phyloP scores from a whole-genome alignment of 2,888 invertebrate species.

The Lasioglossum lativentre region DNA sequence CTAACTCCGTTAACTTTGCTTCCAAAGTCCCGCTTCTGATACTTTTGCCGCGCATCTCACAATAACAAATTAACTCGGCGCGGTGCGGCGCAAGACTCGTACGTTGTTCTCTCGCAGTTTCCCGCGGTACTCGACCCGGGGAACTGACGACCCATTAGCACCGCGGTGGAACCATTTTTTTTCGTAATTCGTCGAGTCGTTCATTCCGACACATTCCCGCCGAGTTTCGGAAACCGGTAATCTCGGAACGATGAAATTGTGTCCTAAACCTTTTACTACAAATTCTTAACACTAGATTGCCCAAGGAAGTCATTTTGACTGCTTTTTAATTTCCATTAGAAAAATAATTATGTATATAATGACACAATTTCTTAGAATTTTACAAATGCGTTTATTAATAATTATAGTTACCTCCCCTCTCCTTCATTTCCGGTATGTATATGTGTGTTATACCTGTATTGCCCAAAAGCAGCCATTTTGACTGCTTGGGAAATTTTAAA shows the following conservation, averaged over 20 bases:
- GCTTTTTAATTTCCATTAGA: no score
- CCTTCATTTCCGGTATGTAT: no score
- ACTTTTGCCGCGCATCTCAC: slow-evolving; percentile 30
- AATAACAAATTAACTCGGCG: slow-evolving; percentile 47
- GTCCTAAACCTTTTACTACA: no score
- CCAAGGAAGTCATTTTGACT: no score
- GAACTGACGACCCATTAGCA: background rate
- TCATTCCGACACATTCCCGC: background rate
- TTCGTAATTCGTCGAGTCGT: background rate
- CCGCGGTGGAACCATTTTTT: background rate
- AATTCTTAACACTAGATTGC: no score
- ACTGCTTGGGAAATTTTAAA: no score
- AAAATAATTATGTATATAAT: no score
- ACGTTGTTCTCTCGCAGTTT: background rate
- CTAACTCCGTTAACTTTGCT: slow-evolving; percentile 52
- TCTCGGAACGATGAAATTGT: background rate
- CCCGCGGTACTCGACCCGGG: background rate
- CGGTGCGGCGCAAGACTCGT: background rate
- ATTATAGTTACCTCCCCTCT: no score
- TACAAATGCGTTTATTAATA: no score
- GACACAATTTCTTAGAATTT: no score
- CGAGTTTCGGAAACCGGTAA: background rate
- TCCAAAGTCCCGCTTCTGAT: slow-evolving; percentile 40
- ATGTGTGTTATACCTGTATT: no score
- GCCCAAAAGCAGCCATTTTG: no score